Evolutionary conservation across 2,888 invertebrate species (phyloP), one percentile per base, ranked within the genome.

Genomic region (Papilio demoleus): DNA sequence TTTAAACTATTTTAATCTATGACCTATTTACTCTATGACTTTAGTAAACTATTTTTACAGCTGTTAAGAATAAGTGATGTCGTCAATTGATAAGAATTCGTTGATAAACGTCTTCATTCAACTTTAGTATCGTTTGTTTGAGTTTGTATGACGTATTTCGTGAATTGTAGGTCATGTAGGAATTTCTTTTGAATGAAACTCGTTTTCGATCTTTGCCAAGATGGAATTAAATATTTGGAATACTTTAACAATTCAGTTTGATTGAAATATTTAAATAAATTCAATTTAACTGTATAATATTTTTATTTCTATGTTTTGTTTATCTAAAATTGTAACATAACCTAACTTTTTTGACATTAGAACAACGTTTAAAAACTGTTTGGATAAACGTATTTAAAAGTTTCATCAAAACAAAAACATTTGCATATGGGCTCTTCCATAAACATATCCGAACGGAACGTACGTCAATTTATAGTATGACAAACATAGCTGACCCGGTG

Each of bases 401-500:
- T 50, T 53, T 31, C 31, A 56, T 56, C 53, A 56, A 56, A 56
- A 56, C 53, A 56, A n/a, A n/a, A 50, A 50, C 24, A 24, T 56
- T 56, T 17, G n/a, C 53, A 56, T 56, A 12, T n/a, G 31, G 31
- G n/a, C 50, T 1, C 50, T 50, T 50, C 14, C 53, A 24, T 24
- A 53, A 50, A 50, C 24, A 24, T 53, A 53, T 27, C 53, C 53
- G 31, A 56, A 56, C 53, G 53, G 31, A n/a, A 31, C 31, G 31
- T 31, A 56, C 31, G 53, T 27, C 53, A 53, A 27, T n/a, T 40
- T 17, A 17, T 42, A 45, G 19, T 45, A 3, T 9, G 14, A 22
- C 47, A 47, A 22, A 47, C 47, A 22, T 11, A 47, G 11, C 19
- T 22, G 47, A 22, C 47, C 12, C 47, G 47, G 5, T 47, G 19